Percentiles rank a stretch among this genome's conserved stretches.
These are phyloP conservation scores for Melanotaenia nigrans DNA, from an alignment of 2,797 vertebrate genomes.

Conservation along the genomic window DNA sequence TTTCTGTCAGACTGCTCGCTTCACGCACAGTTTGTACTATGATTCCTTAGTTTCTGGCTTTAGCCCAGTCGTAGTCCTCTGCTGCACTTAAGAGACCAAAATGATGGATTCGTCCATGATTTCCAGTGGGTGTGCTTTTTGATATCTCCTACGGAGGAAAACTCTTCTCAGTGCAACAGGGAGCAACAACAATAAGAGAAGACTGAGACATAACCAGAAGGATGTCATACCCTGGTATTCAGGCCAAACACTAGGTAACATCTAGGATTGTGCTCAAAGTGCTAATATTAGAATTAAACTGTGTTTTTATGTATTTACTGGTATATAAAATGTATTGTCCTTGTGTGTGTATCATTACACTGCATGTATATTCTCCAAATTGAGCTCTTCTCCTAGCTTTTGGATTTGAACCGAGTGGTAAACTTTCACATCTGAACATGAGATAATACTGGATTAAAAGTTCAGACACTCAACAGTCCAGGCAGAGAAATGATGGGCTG, in stretches of 20 bases:
- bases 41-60: constrained; percentile 16
- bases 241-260: constrained; percentile 71
- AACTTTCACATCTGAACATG: constrained; percentile 63
- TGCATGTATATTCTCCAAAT: constrained; percentile 45
- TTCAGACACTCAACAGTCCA: constrained; percentile 76
- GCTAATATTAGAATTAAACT: constrained; percentile 64
- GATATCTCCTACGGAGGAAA: constrained; percentile 22
- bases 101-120: background rate
- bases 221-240: constrained; percentile 64
- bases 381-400: constrained; percentile 42
- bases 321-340: constrained; percentile 31
- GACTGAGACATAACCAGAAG: constrained; percentile 28
- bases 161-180: constrained; percentile 32
- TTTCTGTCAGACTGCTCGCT: constrained; percentile 6
- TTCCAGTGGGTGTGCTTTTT: constrained; percentile 66
- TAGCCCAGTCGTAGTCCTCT: background rate
- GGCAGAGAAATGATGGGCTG: constrained; percentile 72
- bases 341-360: constrained; percentile 44
- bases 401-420: constrained; percentile 52
- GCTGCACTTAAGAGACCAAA: constrained; percentile 10
- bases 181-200: constrained; percentile 32
- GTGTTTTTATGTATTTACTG: constrained; percentile 47
- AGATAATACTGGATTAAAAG: constrained; percentile 90
- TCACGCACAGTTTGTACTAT: constrained; percentile 15
- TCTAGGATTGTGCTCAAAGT: constrained; percentile 83